phyloP scores from a whole-genome alignment of 2,113 vertebrate genomes.

The Agelaius phoeniceus region DNA sequence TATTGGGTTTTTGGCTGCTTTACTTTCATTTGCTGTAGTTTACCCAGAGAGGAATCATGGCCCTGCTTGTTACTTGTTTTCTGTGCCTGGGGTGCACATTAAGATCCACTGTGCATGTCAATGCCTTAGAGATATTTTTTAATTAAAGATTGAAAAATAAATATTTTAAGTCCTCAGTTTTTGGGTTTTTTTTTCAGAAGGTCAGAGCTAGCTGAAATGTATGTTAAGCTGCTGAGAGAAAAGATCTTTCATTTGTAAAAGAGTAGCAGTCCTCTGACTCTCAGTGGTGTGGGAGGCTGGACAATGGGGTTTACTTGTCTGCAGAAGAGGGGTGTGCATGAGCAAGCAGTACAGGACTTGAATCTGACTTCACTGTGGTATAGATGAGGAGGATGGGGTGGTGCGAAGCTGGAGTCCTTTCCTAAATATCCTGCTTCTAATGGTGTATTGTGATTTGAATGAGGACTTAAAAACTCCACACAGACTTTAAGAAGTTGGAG shows the following conservation, averaged over 20 bases:
- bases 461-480: background rate
- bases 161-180: background rate
- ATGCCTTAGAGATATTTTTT: background rate
- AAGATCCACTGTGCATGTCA: background rate
- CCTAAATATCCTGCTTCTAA: background rate
- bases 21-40: background rate
- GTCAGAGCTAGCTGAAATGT: background rate
- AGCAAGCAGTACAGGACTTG: background rate
- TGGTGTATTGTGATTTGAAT: background rate
- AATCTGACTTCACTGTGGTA: background rate
- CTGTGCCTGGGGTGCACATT: rapidly evolving
- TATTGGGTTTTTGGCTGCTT: background rate
- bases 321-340: background rate
- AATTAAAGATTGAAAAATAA: background rate
- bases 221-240: background rate
- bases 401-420: background rate
- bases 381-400: background rate
- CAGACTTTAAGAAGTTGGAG: background rate
- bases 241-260: background rate
- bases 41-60: background rate
- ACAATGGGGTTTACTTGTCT: background rate
- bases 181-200: background rate
- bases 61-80: background rate
- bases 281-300: background rate
- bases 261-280: background rate